A percentile compares a stretch with the other conserved stretches of the same genome.
Conservation (phyloP, 2,888 invertebrate genomes). For the Platycnemis pennipes region DNA sequence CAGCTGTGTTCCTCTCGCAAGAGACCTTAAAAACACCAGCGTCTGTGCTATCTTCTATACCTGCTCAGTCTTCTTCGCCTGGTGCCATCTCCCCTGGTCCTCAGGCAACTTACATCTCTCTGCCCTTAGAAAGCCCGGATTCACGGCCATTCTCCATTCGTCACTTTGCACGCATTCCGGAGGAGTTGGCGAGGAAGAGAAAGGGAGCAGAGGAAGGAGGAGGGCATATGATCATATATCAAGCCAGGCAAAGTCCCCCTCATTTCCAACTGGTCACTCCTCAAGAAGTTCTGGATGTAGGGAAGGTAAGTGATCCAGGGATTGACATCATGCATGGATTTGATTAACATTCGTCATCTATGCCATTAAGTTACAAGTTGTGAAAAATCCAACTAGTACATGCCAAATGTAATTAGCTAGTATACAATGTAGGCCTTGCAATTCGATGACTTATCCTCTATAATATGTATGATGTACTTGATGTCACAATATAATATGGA, state of each 20-base stretch:
- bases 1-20: slow-evolving; percentile 70
- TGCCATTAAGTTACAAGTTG: no score
- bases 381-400: no score
- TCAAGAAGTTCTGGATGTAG: slow-evolving; percentile 85
- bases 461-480: no score
- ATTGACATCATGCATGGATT: not conserved
- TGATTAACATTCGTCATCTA: no score
- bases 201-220: slow-evolving; percentile 79
- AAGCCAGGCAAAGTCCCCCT: slow-evolving; percentile 84
- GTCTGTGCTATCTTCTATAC: slow-evolving; percentile 37
- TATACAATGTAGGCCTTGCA: no score
- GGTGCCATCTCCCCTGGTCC: slow-evolving; percentile 8
- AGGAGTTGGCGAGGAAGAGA: slow-evolving; percentile 79
- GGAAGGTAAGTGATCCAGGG: slow-evolving; percentile 80
- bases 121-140: slow-evolving; percentile 79
- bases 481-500: no score
- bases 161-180: slow-evolving; percentile 79
- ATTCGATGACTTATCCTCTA: no score
- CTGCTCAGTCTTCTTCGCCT: slow-evolving; percentile 14
- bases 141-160: slow-evolving; percentile 79
- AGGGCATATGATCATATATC: slow-evolving; percentile 83
- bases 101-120: slow-evolving; percentile 57
- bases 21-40: slow-evolving; percentile 15
- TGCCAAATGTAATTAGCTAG: no score
- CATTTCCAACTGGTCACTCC: slow-evolving; percentile 86